A percentile compares a stretch with the other conserved stretches of the same genome.
These are phyloP conservation scores for Meandrina meandrites DNA, from an alignment of 92 coral and sea anemone species.

Conservation along the genomic window DNA sequence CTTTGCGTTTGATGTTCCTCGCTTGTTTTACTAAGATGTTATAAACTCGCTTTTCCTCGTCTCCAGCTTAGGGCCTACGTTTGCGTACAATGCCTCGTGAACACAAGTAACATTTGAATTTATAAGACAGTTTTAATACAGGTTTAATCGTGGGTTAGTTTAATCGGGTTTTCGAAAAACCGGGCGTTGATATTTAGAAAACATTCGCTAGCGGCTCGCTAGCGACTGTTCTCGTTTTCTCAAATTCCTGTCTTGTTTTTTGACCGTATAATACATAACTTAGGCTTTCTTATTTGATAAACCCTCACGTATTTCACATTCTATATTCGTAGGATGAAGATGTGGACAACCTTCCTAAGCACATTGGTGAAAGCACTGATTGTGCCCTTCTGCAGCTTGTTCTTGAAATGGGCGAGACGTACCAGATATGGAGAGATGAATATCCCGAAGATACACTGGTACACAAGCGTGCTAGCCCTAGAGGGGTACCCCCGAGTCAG, in stretches of 20 bases:
- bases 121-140: too few relatives aligned
- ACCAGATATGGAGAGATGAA: conserved; percentile 86
- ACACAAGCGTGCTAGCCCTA: conserved; percentile 60
- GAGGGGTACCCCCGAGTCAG: conserved; percentile 38
- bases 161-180: too few relatives aligned
- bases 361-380: conserved; percentile 85
- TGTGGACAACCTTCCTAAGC: conserved; percentile 70
- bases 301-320: background rate
- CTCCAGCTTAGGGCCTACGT: too few relatives aligned
- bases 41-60: background rate
- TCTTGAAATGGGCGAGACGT: conserved; percentile 75
- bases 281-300: background rate
- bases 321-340: conserved; percentile 60
- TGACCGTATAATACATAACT: too few relatives aligned
- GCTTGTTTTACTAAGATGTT: too few relatives aligned
- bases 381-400: conserved; percentile 89
- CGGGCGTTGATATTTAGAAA: too few relatives aligned
- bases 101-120: too few relatives aligned
- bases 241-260: too few relatives aligned
- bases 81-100: too few relatives aligned
- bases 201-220: too few relatives aligned
- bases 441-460: conserved; percentile 79
- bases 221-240: too few relatives aligned
- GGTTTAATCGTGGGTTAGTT: too few relatives aligned
- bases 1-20: background rate